Evolutionary conservation across 2,888 invertebrate genomes (phyloP), one percentile per base, ranked within the genome.

Genomic region (Linnaemya vulpina): DNA sequence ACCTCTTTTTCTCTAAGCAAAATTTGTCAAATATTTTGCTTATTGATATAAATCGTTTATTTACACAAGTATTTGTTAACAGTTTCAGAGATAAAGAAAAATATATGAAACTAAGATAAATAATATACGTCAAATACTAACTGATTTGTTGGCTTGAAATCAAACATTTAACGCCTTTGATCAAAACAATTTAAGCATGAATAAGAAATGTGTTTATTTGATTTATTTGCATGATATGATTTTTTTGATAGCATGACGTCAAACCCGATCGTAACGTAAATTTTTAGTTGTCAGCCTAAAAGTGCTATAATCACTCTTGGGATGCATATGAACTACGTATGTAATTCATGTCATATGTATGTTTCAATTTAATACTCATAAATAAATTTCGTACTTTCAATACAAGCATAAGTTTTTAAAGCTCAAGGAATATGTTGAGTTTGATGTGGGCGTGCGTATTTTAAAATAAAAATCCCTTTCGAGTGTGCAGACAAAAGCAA

Each of bases 161-260:
- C 49, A 70, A 70, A 51, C 35, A 22, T 13, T 46, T 49, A 38
- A 74, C 35, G 22, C 62, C 60, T 74, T 74, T 40, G 15, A 1
- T 22, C 53, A 53, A n/a, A n/a, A 38, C 22, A 70, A 70, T 70
- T 53, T 53, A 70, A 63, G 40, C 22, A 22, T 63, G 20, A 43
- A 22, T 40, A 43, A 58, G 15, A 63, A 40, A 5, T 25, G 38
- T 35, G 17, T 38, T 60, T 15, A 10, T 38, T 60, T 60, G n/a
- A 55, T 55, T 55, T 25, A 55, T 22, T 55, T 20, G 20, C 9
- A 25, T 15, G 25, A 7, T 22, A 30, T 58, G n/a, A n/a, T 35
- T 30, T 35, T 30, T 10, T 35, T 62, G 40, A 40, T 20, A 62
- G 20, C n/a, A 35, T 58, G 65, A 76, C 75, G 75, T 76, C 75